A percentile compares a stretch with the other conserved stretches of the same genome.
Evolutionary conservation across 2,797 vertebrate genomes (phyloP).

Genomic region (Scleropages formosus): DNA sequence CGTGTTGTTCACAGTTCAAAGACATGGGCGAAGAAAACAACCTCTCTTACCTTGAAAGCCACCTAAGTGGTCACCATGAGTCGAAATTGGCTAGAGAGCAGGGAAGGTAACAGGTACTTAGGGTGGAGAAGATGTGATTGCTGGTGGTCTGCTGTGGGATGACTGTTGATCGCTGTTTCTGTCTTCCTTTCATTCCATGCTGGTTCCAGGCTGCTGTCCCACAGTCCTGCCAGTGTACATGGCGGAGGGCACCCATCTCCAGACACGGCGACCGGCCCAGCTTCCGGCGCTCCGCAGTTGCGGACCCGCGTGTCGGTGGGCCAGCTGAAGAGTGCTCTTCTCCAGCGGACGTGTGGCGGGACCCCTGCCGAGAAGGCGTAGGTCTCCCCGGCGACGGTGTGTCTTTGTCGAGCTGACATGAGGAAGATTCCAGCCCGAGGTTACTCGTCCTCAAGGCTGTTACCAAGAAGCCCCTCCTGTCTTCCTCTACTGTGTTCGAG

Average conservation of each 20-base stretch:
- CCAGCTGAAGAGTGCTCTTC: conserved; percentile 63
- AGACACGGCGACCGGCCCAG: conserved; percentile 28
- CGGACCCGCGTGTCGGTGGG: conserved; percentile 74
- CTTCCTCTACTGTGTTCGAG: too few species aligned
- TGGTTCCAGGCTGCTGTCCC: conserved; percentile 60
- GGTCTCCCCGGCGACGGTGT: conserved; percentile 35
- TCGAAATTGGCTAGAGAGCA: too few species aligned
- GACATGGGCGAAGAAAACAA: too few species aligned
- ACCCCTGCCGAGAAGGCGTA: conserved; percentile 62
- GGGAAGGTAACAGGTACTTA: too few species aligned
- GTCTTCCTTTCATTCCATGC: not conserved
- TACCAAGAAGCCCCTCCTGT: too few species aligned
- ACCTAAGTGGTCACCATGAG: too few species aligned
- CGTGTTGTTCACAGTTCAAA: too few species aligned
- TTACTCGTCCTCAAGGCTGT: too few species aligned
- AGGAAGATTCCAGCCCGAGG: not conserved
- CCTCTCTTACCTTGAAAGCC: too few species aligned
- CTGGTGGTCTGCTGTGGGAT: too few species aligned
- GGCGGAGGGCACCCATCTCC: conserved; percentile 46
- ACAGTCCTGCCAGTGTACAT: conserved; percentile 50
- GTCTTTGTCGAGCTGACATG: not conserved
- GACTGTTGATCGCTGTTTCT: too few species aligned
- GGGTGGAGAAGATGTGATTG: too few species aligned
- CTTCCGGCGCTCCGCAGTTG: conserved; percentile 55
- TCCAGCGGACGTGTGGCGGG: conserved; percentile 62